These are phyloP conservation scores for Mus minutoides DNA, from an alignment of 2,797 vertebrate species.

Conservation along the genomic window DNA sequence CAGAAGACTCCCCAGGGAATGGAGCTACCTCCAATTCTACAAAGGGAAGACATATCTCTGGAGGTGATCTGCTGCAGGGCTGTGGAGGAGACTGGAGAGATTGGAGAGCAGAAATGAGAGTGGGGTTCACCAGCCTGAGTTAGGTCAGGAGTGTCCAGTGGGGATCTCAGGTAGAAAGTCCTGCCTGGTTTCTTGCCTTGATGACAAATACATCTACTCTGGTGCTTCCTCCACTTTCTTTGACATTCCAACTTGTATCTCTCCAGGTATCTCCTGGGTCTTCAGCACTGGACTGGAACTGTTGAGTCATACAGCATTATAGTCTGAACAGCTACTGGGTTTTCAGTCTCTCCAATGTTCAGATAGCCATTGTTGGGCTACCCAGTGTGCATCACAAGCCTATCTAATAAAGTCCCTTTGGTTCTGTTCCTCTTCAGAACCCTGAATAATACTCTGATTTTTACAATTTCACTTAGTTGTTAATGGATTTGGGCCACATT, in stretches of 20 bases:
- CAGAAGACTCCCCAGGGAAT: background rate
- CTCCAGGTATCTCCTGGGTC: background rate
- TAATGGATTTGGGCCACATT: background rate
- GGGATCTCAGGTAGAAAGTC: background rate
- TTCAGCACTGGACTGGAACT: background rate
- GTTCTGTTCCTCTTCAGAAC: background rate
- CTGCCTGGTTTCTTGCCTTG: background rate
- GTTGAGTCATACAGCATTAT: background rate
- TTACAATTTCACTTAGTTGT: background rate
- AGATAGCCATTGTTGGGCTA: background rate
- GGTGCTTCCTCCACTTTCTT: background rate
- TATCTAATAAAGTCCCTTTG: background rate
- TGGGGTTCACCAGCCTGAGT: background rate
- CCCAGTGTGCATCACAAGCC: background rate
- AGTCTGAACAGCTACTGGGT: background rate
- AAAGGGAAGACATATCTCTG: background rate
- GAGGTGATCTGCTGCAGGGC: background rate
- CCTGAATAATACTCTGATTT: background rate
- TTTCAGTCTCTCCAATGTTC: background rate
- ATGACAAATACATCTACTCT: background rate
- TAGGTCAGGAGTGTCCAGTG: background rate
- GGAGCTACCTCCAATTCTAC: no score
- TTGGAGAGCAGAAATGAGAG: background rate
- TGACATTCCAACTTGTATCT: background rate
- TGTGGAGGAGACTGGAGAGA: background rate